Evolutionary conservation across 2,113 vertebrate species (phyloP).

Genomic region (Cyprinodon tularosa): DNA sequence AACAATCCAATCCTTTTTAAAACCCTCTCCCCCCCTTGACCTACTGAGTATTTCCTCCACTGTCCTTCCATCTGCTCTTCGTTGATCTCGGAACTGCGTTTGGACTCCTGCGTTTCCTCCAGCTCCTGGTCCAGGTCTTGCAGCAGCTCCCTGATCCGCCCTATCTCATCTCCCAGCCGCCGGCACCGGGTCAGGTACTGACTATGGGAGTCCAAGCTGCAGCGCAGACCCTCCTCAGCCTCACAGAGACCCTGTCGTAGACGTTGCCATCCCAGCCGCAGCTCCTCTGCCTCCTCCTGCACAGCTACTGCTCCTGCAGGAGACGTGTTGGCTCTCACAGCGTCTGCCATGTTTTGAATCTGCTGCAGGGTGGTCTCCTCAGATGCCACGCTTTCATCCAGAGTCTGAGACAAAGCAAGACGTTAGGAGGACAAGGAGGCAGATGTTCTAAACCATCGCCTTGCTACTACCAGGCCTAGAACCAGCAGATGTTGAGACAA

Average conservation of each 20-base stretch:
- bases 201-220: conserved; percentile 73
- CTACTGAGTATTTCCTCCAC: conserved; percentile 86
- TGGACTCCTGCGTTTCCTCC: conserved; percentile 53
- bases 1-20: not conserved
- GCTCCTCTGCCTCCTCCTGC: conserved; percentile 82
- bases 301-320: conserved; percentile 85
- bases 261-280: conserved; percentile 83
- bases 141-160: conserved; percentile 74
- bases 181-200: conserved; percentile 75
- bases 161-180: conserved; percentile 80
- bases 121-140: conserved; percentile 79
- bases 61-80: conserved; percentile 84
- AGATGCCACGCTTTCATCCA: conserved; percentile 78
- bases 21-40: not conserved
- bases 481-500: not conserved
- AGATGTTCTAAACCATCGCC: not conserved
- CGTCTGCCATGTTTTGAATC: conserved; percentile 79
- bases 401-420: conserved; percentile 56
- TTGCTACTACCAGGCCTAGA: not conserved
- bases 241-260: conserved; percentile 76
- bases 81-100: conserved; percentile 45
- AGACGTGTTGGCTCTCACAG: conserved; percentile 84
- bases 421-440: not conserved
- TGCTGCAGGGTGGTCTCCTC: conserved; percentile 81
- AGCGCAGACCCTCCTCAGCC: conserved; percentile 76